Conservation (phyloP, 2,888 invertebrate species). For the Sympetrum striolatum region DNA sequence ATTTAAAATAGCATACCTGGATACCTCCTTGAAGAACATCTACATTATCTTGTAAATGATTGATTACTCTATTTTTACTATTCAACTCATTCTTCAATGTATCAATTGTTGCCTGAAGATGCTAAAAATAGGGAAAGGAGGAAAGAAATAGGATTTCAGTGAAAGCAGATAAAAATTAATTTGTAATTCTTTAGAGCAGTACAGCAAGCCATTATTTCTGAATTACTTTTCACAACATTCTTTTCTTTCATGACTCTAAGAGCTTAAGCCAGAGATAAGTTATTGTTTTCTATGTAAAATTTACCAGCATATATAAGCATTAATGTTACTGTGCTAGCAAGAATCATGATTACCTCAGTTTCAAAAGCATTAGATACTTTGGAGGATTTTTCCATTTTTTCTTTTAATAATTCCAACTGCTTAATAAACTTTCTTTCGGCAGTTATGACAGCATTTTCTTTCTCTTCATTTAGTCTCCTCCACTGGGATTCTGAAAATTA, state of each 20-base stretch:
- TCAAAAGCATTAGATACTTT: constrained; percentile 24
- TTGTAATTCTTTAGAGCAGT: no score
- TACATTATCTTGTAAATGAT: constrained; percentile 59
- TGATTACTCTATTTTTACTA: constrained; percentile 57
- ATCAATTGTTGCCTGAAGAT: constrained; percentile 58
- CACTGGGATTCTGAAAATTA: constrained; percentile 66
- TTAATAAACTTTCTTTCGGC: constrained; percentile 69
- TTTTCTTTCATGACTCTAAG: no score
- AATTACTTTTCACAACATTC: no score
- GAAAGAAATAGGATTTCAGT: neutral
- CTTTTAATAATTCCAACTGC: constrained; percentile 60
- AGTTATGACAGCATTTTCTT: constrained; percentile 66
- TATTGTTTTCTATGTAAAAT: neutral
- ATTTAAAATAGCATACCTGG: neutral
- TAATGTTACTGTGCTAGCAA: neutral
- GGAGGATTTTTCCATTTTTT: constrained; percentile 56
- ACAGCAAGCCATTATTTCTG: no score
- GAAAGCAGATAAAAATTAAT: neutral
- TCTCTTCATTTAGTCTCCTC: constrained; percentile 69
- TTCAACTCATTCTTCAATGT: constrained; percentile 58
- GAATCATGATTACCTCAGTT: constrained; percentile 41
- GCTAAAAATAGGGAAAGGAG: neutral
- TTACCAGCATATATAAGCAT: no score
- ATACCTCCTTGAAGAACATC: constrained; percentile 60
- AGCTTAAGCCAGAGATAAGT: no score